These are phyloP conservation scores for Diplodus sargus DNA, from an alignment of 2,797 vertebrate species.

Conservation along the genomic window DNA sequence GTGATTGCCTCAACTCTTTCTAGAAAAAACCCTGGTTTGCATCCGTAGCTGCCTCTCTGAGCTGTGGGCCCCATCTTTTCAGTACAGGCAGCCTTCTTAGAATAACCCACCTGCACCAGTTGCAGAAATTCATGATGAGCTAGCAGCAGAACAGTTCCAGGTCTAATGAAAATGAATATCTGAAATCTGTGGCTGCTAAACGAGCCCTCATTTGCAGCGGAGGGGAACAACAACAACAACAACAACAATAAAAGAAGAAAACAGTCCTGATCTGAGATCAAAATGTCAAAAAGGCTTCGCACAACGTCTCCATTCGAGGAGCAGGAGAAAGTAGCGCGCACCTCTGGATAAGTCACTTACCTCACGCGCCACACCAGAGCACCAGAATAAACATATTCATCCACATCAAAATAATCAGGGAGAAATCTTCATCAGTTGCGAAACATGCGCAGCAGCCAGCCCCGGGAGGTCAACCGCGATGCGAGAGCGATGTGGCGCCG, in stretches of 20 bases:
- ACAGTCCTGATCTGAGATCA: background rate
- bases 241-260: constrained; percentile 6
- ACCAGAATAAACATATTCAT: constrained; percentile 74
- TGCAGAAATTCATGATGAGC: constrained; percentile 44
- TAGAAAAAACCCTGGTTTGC: constrained; percentile 37
- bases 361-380: constrained; percentile 73
- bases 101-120: constrained; percentile 45
- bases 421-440: constrained; percentile 63
- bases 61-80: constrained; percentile 12
- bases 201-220: background rate
- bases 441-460: constrained; percentile 62
- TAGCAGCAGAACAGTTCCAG: constrained; percentile 7
- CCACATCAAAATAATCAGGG: constrained; percentile 54
- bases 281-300: constrained; percentile 40
- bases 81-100: background rate
- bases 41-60: background rate
- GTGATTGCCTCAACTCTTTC: constrained; percentile 38
- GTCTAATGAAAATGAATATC: background rate
- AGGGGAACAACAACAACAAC: background rate
- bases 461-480: constrained; percentile 5
- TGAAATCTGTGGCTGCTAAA: background rate
- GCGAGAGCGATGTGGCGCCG: constrained; percentile 12
- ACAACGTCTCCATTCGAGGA: constrained; percentile 28
- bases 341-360: constrained; percentile 81
- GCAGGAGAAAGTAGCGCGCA: constrained; percentile 71